Percentiles rank a stretch among this genome's conserved stretches.
Evolutionary conservation across 1,140 invertebrate genomes (phyloP).

Genomic region (Dendroctonus valens): DNA sequence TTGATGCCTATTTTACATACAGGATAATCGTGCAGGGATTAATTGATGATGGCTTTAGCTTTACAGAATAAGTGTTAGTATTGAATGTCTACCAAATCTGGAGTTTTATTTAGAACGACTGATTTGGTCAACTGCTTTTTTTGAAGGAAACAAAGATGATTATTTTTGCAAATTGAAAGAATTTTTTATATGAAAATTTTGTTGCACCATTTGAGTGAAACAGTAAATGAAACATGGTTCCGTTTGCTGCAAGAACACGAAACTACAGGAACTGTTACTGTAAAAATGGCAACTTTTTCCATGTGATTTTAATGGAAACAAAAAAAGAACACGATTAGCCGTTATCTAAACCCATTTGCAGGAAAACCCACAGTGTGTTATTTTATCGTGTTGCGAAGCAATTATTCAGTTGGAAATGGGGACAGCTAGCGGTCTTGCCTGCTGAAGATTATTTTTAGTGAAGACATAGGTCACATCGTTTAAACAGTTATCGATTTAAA

Average conservation of each 20-base stretch:
- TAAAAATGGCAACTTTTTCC: slow-evolving; percentile 13
- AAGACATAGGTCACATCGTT: slow-evolving; percentile 16
- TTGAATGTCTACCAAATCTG: no score
- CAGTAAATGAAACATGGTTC: neutral
- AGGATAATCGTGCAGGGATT: neutral
- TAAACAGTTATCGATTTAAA: slow-evolving; percentile 5
- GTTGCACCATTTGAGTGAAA: no score
- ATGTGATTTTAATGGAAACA: slow-evolving; percentile 9
- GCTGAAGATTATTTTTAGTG: slow-evolving; percentile 24
- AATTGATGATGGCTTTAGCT: no score
- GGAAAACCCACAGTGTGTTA: slow-evolving; percentile 21
- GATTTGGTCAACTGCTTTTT: no score
- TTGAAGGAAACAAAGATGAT: no score
- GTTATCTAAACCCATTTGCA: slow-evolving; percentile 18
- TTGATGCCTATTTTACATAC: slow-evolving; percentile 4
- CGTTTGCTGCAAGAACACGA: slow-evolving; percentile 7
- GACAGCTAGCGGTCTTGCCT: slow-evolving; percentile 42
- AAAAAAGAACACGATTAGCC: slow-evolving; percentile 8
- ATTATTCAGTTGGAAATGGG: slow-evolving; percentile 38
- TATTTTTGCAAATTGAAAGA: no score
- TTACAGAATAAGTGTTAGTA: no score
- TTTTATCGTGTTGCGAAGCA: slow-evolving; percentile 22
- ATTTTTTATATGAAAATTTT: no score
- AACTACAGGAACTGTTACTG: slow-evolving; percentile 5
- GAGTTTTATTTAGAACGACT: no score